A percentile compares a stretch with the other conserved stretches of the same genome.
Conservation (phyloP, 2,113 vertebrate species). For the Oenanthe melanoleuca region DNA sequence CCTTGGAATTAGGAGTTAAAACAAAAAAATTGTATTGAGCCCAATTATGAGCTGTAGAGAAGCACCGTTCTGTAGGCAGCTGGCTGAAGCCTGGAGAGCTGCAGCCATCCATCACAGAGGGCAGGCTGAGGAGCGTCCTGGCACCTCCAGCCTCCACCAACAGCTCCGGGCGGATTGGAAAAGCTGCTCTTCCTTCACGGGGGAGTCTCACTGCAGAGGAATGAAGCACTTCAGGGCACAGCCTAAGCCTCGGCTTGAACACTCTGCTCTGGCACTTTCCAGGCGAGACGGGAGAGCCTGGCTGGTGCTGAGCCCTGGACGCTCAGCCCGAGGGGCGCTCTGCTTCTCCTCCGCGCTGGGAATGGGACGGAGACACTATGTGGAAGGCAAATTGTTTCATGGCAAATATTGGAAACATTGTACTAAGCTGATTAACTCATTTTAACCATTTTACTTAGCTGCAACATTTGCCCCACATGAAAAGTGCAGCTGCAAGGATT, state of each 20-base stretch:
- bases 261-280: background rate
- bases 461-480: background rate
- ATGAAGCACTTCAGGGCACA: background rate
- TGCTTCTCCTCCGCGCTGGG: background rate
- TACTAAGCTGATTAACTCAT: background rate
- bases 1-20: background rate
- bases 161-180: background rate
- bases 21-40: background rate
- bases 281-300: background rate
- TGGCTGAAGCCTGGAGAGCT: background rate
- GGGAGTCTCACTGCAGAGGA: background rate
- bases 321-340: background rate
- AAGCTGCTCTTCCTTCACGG: background rate
- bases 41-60: background rate
- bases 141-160: background rate
- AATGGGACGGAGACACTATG: background rate
- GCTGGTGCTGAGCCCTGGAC: background rate
- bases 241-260: background rate
- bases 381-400: conserved; percentile 32
- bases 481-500: background rate
- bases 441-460: background rate
- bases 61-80: background rate
- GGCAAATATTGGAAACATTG: background rate
- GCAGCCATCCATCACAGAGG: background rate
- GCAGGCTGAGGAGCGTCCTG: background rate